Conservation (phyloP, 2,888 invertebrate genomes). For the Yponomeuta malinellus region DNA sequence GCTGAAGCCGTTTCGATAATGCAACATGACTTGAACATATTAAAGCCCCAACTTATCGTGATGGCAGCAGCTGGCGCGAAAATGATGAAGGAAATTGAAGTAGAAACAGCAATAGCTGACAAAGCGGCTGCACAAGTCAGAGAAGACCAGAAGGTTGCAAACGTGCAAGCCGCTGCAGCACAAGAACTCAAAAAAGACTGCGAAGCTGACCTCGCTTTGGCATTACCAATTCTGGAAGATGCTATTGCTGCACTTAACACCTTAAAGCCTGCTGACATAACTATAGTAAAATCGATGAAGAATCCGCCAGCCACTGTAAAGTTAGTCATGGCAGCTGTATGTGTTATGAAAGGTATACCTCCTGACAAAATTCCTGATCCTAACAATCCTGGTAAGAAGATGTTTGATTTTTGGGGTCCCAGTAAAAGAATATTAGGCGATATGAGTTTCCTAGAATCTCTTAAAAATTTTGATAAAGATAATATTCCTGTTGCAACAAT, state of each 20-base stretch:
- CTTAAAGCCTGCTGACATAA: conserved; percentile 89
- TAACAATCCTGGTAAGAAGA: conserved; percentile 78
- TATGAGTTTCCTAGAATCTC: conserved; percentile 83
- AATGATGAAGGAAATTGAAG: conserved; percentile 86
- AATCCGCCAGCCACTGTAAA: conserved; percentile 89
- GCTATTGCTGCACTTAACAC: conserved; percentile 86
- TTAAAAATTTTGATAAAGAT: conserved; percentile 90
- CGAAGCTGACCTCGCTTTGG: conserved; percentile 93
- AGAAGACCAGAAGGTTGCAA: conserved; percentile 91
- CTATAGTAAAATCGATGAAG: conserved; percentile 92
- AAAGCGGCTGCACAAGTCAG: conserved; percentile 86
- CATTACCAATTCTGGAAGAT: conserved; percentile 88
- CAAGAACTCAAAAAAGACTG: conserved; percentile 91
- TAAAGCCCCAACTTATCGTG: conserved; percentile 84
- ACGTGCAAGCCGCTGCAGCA: conserved; percentile 89
- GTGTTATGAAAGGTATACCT: conserved; percentile 87
- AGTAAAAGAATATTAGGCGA: conserved; percentile 88
- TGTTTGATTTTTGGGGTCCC: conserved; percentile 89
- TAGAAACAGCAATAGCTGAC: conserved; percentile 85
- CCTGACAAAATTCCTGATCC: conserved; percentile 87
- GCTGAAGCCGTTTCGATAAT: conserved; percentile 84
- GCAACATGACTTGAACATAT: conserved; percentile 82
- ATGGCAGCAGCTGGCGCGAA: conserved; percentile 83
- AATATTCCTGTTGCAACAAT: conserved; percentile 84
- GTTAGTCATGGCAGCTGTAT: conserved; percentile 92